A percentile compares a stretch with the other conserved stretches of the same genome.
phyloP scores from a whole-genome alignment of 2,113 vertebrate genomes.

The Colaptes auratus region DNA sequence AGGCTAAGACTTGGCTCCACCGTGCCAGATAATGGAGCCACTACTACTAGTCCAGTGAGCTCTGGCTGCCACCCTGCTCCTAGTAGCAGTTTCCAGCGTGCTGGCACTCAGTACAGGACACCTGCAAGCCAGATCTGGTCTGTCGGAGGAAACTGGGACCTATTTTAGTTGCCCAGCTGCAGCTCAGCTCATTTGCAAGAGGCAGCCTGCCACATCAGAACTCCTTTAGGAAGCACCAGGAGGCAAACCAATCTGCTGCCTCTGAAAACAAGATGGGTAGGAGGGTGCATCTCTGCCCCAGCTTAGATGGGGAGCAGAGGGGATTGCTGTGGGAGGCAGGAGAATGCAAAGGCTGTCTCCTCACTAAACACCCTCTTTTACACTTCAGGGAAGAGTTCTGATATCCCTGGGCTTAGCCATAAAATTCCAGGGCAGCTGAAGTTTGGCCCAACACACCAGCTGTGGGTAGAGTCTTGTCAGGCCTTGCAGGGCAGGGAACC shows the following conservation, averaged over 20 bases:
- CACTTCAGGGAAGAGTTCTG: not conserved
- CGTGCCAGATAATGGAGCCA: not conserved
- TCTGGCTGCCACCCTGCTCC: slow-evolving; percentile 43
- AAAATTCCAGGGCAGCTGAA: not conserved
- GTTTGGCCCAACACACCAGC: not conserved
- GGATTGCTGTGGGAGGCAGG: not conserved
- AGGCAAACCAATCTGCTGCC: slow-evolving; percentile 66
- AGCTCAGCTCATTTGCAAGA: slow-evolving; percentile 68
- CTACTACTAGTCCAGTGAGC: not conserved
- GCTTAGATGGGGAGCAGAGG: not conserved
- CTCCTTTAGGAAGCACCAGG: slow-evolving; percentile 58
- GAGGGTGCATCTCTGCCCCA: not conserved
- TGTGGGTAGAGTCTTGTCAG: not conserved
- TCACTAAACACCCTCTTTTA: not conserved
- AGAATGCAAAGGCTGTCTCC: not conserved
- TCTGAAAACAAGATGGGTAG: not conserved
- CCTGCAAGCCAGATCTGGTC: slow-evolving; percentile 60
- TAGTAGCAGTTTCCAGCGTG: not conserved
- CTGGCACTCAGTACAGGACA: slow-evolving; percentile 37
- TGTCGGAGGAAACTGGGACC: slow-evolving; percentile 33
- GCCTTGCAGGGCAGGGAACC: not conserved
- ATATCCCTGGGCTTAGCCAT: not conserved
- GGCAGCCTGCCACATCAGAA: slow-evolving; percentile 62
- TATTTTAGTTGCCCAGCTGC: slow-evolving; percentile 61
- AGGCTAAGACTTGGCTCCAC: slow-evolving; percentile 3